Percentiles rank a stretch among this genome's conserved stretches.
These are phyloP conservation scores for Bembecia ichneumoniformis DNA, from an alignment of 2,888 invertebrate genomes.

Conservation along the genomic window DNA sequence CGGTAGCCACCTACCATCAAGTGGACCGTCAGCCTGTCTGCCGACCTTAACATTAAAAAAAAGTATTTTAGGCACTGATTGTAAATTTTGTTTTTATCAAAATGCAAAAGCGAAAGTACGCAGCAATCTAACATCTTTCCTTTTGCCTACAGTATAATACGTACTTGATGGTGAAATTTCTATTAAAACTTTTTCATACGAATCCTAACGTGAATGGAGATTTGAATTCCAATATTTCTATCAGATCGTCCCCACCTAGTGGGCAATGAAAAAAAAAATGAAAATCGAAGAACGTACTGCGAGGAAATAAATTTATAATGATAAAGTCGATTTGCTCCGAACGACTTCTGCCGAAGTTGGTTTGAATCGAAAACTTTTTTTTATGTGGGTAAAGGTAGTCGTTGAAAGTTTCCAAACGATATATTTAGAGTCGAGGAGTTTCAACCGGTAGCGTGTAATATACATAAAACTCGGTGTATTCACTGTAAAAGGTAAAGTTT, in stretches of 20 bases:
- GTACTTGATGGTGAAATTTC: no score
- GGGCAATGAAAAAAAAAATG: neutral
- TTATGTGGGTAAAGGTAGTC: conserved; percentile 13
- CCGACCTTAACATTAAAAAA: no score
- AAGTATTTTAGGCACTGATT: no score
- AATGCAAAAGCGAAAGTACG: no score
- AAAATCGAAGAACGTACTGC: neutral
- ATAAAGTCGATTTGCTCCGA: conserved; percentile 19
- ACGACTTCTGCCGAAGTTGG: conserved; percentile 13
- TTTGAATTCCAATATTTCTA: neutral
- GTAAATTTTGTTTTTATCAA: no score
- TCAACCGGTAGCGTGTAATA: neutral
- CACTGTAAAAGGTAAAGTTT: neutral
- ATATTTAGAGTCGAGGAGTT: conserved; percentile 3
- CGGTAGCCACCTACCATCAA: no score
- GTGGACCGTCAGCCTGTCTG: no score
- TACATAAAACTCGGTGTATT: neutral
- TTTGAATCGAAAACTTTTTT: conserved; percentile 14
- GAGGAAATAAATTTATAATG: conserved; percentile 21
- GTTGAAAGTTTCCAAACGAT: conserved; percentile 5
- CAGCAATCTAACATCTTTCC: no score
- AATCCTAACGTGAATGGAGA: no score
- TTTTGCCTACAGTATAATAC: no score
- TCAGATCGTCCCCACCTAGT: neutral
- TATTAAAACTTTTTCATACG: no score